Conservation (phyloP, 2,113 vertebrate genomes). For the Oostethus manadensis region DNA sequence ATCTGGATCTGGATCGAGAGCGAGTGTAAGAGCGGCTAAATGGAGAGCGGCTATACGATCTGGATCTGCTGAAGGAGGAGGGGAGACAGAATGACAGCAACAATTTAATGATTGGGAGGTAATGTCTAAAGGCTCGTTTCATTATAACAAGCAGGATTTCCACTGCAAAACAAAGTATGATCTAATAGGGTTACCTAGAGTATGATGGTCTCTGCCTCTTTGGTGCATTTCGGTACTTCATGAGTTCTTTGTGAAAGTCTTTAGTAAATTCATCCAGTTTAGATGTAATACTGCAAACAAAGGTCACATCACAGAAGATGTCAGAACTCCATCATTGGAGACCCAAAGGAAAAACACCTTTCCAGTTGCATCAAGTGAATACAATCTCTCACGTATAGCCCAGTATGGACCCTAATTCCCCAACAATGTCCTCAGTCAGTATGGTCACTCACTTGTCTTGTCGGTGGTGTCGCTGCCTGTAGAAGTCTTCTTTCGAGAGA, state of each 20-base stretch:
- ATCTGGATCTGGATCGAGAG: conserved; percentile 84
- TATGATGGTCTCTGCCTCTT: conserved; percentile 92
- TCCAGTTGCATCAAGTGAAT: too few relatives aligned
- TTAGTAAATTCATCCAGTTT: conserved; percentile 99
- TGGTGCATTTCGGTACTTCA: conserved; percentile 97
- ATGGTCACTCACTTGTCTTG: conserved; percentile 88
- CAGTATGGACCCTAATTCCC: too few relatives aligned
- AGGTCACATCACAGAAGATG: neutral
- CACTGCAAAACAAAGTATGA: neutral
- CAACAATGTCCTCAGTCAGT: too few relatives aligned
- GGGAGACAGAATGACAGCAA: neutral
- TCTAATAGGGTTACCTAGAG: conserved; percentile 80
- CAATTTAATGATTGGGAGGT: neutral
- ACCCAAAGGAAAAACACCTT: too few relatives aligned
- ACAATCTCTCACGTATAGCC: too few relatives aligned
- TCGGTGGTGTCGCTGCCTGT: conserved; percentile 88
- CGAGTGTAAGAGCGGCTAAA: conserved; percentile 87
- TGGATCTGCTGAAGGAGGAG: conserved; percentile 74
- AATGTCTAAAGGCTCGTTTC: neutral
- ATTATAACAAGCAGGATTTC: neutral
- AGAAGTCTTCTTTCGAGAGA: conserved; percentile 94
- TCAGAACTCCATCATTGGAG: neutral
- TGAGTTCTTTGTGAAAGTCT: conserved; percentile 98
- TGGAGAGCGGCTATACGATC: conserved; percentile 90
- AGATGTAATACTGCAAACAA: conserved; percentile 87